Percentiles rank a stretch among this genome's conserved stretches.
These are phyloP conservation scores for Nasonia giraulti DNA, from an alignment of 1,140 invertebrate genomes.

Conservation along the genomic window DNA sequence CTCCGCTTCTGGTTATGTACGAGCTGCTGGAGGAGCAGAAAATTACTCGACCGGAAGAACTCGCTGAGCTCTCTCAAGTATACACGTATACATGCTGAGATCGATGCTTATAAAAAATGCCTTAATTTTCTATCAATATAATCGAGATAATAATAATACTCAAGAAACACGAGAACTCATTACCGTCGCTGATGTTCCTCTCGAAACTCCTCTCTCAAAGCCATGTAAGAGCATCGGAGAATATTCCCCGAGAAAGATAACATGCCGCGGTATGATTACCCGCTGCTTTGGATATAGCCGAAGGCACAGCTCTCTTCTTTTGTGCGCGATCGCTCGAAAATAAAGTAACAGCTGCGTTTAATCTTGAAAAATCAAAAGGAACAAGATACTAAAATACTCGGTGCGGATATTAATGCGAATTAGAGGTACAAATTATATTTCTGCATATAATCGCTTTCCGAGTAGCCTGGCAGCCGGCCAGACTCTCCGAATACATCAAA, in stretches of 20 bases:
- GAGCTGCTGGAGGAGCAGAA: too few relatives aligned
- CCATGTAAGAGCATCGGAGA: background rate
- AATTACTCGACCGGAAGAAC: too few relatives aligned
- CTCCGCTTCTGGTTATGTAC: background rate
- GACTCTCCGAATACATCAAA: too few relatives aligned
- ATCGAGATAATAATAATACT: background rate
- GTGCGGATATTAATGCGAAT: background rate
- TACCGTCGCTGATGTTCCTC: background rate
- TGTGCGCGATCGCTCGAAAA: background rate
- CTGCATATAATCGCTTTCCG: constrained; percentile 8
- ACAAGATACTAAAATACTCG: background rate
- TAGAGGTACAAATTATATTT: constrained; percentile 12
- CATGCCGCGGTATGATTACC: background rate
- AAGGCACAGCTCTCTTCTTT: background rate
- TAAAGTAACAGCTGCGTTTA: background rate
- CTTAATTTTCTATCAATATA: too few relatives aligned
- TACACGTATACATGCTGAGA: background rate
- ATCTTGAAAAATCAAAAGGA: background rate
- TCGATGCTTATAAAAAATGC: background rate
- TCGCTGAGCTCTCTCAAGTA: too few relatives aligned
- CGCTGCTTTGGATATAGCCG: background rate
- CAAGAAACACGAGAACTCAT: background rate
- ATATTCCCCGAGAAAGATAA: background rate
- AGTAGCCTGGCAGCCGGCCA: background rate
- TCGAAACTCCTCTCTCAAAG: background rate